Percentiles rank a stretch among this genome's conserved stretches.
Conservation (phyloP, 2,797 vertebrate species). For the Girardinus metallicus region DNA sequence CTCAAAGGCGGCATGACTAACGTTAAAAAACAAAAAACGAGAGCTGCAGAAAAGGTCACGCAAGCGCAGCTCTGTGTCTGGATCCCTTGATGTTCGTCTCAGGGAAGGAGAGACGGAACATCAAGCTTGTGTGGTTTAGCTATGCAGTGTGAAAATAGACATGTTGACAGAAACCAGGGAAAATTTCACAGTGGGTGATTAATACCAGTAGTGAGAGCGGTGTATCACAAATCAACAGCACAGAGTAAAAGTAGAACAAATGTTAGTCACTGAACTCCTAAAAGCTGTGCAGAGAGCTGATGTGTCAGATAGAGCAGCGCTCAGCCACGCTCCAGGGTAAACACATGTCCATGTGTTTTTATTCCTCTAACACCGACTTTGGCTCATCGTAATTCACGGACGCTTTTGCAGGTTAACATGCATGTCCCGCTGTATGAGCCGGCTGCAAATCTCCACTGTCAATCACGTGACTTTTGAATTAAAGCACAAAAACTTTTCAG, state of each 20-base stretch:
- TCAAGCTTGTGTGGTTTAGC: conserved; percentile 27
- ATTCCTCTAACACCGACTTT: background rate
- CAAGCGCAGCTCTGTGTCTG: conserved; percentile 4
- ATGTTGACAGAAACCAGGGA: conserved; percentile 51
- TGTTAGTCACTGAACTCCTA: conserved; percentile 35
- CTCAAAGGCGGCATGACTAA: conserved; percentile 9
- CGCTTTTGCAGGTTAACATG: background rate
- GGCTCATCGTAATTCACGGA: background rate
- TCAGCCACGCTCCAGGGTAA: background rate
- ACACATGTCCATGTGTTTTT: background rate
- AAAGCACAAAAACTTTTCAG: background rate
- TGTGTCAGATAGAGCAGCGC: background rate
- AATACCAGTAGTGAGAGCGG: conserved; percentile 54
- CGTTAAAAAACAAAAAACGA: conserved; percentile 2
- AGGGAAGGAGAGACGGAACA: conserved; percentile 8
- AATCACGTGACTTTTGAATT: background rate
- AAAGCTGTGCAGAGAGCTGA: conserved; percentile 1
- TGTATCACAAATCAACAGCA: conserved; percentile 35
- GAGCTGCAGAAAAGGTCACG: conserved; percentile 42
- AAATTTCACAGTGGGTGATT: conserved; percentile 57
- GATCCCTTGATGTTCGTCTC: conserved; percentile 31
- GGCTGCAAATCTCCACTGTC: background rate
- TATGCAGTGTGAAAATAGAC: conserved; percentile 40
- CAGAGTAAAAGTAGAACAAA: conserved; percentile 36
- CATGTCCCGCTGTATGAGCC: background rate